Conservation (phyloP, 2,113 vertebrate species). For the Lophotis ruficrista region DNA sequence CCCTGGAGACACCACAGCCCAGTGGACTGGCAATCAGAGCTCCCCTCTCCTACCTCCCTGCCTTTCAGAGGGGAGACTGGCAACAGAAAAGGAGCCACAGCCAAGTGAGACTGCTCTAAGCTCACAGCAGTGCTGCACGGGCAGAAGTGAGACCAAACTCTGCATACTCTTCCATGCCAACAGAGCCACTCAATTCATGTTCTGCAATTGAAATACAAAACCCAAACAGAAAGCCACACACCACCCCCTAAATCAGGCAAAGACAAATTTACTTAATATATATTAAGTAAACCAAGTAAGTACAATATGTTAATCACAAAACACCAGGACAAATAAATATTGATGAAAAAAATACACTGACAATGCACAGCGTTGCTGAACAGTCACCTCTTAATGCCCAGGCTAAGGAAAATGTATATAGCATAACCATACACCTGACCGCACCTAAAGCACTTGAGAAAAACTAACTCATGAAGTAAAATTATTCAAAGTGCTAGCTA, state of each 20-base stretch:
- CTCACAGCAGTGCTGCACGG: background rate
- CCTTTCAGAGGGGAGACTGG: background rate
- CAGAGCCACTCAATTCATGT: background rate
- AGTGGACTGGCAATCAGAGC: background rate
- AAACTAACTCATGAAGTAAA: background rate
- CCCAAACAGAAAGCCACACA: background rate
- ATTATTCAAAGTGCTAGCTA: background rate
- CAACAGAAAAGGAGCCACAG: background rate
- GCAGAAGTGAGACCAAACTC: background rate
- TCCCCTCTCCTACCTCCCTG: background rate
- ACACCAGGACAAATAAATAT: background rate
- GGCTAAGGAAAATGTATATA: background rate
- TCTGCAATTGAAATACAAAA: background rate
- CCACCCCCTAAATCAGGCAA: accelerated
- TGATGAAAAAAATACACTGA: background rate
- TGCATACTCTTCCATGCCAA: background rate
- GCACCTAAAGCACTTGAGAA: background rate
- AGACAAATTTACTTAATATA: background rate
- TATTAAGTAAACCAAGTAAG: background rate
- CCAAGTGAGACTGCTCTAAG: background rate
- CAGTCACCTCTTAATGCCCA: background rate
- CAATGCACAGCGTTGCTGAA: background rate
- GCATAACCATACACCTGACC: background rate
- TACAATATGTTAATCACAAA: background rate
- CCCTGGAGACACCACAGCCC: background rate